Base-by-base conservation (phyloP, 2,797 vertebrate species). In the Pelochelys cantorii region DNA sequence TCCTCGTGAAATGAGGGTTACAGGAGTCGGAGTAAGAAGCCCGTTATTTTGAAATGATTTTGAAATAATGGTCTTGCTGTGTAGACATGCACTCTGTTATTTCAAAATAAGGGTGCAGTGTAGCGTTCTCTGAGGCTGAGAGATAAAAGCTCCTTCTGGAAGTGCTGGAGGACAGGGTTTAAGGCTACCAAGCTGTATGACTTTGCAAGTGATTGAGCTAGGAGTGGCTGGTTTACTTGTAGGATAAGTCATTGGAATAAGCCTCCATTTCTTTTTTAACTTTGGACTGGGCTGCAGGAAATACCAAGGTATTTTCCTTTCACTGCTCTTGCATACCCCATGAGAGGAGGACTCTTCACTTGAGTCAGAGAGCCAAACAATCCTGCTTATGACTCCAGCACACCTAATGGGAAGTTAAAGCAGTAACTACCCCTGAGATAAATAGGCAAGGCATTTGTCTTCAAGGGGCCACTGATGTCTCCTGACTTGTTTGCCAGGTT, bases 321-420 rank as follows among this genome's bases (percentile, higher is more conserved):
- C 27, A 12, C 5, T 57, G n/a, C 57, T 57, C 27, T 34, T 56
- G 75, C 15, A 29, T 54, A 29, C 2, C n/a, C 4, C 8, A 15
- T 11, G 11, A 42, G 10, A 34, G 18, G 59, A 27, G 65, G 12
- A 34, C 20, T 84, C 7, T 4, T 78, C 17, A 68, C 1, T 68
- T 10, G 20, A 11, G 20, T 37, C 18, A 11, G 68, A 74, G 34
- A n/a, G 34, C 3, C 31, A 65, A n/a, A 65, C 31, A 65, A 65
- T 7, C 15, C 29, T 4, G 23, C 1, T 3, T 42, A n/a, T 42
- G n/a, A 11, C 2, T 5, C 54, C 57, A 4, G 20, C 37, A 25
- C n/a, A 68, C 53, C 10, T 68, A 68, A 27, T 54, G 5, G 22
- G 81, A 90, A 87, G 23, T 27, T 68, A 22, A 37, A 37, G 20